Evolutionary conservation across 2,113 vertebrate genomes (phyloP), one percentile per base, ranked within the genome.

Genomic region (Nettapus auritus): DNA sequence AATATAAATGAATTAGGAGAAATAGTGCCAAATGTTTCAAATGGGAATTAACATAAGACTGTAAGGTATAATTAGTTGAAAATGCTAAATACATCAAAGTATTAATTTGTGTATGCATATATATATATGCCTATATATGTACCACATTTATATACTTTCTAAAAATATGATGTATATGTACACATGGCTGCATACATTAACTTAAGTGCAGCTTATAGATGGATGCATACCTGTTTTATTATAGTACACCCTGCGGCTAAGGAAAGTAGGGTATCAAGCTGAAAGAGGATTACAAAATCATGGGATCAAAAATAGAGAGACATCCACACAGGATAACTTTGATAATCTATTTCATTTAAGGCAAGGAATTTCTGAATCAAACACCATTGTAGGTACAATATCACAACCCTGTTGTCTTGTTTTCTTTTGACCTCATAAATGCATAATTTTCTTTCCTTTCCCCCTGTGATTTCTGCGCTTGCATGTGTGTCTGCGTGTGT

Each of bases 1-100:
- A 97, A 97, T 96, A 94, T 93, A 97, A 96, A 97, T 97, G 96
- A 97, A 97, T 96, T 93, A 90, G 94, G 93, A 96, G 89, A 91
- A 96, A 96, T 82, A 85, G 74, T 88, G 95, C 96, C 97, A 97
- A 97, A 93, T 95, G 90, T 94, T 97, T 96, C 96, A 94, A 91
- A 93, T 87, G 96, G 97, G 95, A 94, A 94, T 96, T 88, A 96
- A 94, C 95, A 83, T 76, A 77, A 97, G 88, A 97, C 97, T 94
- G 85, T 86, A 91, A 96, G 96, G 96, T 91, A 90, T 96, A 92
- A 96, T 98, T 97, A 97, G 95, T 60, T 94, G 89, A 93, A 98
- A 97, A 97, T 12, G 74, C 82, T 94, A 96, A 96, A 94, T 96
- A 94, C 93, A 93, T 97, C 96, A 95, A 97, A 97, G 96, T 97